Conservation (phyloP, 1,140 invertebrate genomes). For the Ceratosolen fusciceps region DNA sequence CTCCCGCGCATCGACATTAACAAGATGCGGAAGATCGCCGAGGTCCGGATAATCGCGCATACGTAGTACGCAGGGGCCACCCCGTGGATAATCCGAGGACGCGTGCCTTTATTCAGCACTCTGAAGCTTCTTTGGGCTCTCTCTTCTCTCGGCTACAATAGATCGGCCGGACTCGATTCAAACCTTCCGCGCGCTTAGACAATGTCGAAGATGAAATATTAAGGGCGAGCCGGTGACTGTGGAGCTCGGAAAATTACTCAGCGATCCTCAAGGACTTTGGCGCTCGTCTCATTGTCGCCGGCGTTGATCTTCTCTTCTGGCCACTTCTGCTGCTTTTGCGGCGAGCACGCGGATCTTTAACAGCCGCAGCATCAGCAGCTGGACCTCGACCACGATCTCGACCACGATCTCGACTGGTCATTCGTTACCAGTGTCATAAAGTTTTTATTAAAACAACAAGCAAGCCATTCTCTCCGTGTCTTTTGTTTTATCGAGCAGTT, state of each 20-base stretch:
- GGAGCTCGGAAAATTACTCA: background rate
- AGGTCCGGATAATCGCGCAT: background rate
- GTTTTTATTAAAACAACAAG: no score
- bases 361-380: no score
- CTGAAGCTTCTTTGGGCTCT: background rate
- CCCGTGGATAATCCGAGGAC: background rate
- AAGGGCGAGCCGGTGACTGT: no score
- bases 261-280: background rate
- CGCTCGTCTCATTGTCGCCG: background rate
- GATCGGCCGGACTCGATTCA: background rate
- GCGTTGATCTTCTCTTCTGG: background rate
- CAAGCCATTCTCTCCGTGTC: no score
- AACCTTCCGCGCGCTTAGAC: background rate
- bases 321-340: no score
- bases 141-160: background rate
- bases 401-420: no score
- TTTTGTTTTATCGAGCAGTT: no score
- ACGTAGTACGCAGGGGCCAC: background rate
- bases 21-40: background rate
- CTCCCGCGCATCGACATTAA: background rate
- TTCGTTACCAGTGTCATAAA: no score
- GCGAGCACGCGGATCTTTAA: no score
- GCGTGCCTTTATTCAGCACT: background rate
- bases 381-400: no score
- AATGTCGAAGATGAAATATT: constrained; percentile 3